Percentiles rank a stretch among this genome's conserved stretches.
Conservation (phyloP, 1,140 invertebrate species). For the Doryteuthis pealeii region DNA sequence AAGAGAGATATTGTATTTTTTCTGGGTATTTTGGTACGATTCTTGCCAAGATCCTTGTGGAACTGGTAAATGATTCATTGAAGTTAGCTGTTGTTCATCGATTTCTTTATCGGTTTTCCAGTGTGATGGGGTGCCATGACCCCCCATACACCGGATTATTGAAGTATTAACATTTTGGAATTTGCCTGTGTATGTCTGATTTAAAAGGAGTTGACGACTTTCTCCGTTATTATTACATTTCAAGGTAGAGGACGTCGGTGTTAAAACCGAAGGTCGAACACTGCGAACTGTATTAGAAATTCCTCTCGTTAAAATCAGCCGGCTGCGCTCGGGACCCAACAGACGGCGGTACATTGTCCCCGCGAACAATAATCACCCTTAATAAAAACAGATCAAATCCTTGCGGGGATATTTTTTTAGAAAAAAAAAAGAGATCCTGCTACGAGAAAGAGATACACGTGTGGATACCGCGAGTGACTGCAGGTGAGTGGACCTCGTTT, state of each 20-base stretch:
- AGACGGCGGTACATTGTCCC: too few relatives aligned
- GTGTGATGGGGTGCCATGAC: slow-evolving; percentile 23
- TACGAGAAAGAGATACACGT: too few relatives aligned
- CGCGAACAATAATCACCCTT: too few relatives aligned
- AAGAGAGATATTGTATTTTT: slow-evolving; percentile 28
- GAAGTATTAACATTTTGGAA: neutral
- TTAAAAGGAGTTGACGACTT: neutral
- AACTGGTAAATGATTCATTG: slow-evolving; percentile 39
- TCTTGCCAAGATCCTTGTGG: slow-evolving; percentile 49
- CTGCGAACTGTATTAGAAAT: neutral
- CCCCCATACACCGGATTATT: slow-evolving; percentile 29
- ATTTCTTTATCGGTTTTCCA: slow-evolving; percentile 39
- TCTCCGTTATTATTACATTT: too few relatives aligned
- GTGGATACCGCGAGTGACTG: too few relatives aligned
- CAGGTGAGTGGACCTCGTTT: too few relatives aligned
- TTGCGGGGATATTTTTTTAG: too few relatives aligned
- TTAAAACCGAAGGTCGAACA: neutral
- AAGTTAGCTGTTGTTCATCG: slow-evolving; percentile 28
- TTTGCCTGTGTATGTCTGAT: neutral
- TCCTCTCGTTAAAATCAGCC: neutral
- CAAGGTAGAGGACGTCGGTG: neutral
- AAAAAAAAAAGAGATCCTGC: too few relatives aligned
- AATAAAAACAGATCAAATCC: too few relatives aligned
- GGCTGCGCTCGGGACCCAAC: too few relatives aligned
- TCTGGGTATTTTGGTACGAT: slow-evolving; percentile 24